Conservation (phyloP, 2,888 invertebrate species). For the Aphrophora alni region DNA sequence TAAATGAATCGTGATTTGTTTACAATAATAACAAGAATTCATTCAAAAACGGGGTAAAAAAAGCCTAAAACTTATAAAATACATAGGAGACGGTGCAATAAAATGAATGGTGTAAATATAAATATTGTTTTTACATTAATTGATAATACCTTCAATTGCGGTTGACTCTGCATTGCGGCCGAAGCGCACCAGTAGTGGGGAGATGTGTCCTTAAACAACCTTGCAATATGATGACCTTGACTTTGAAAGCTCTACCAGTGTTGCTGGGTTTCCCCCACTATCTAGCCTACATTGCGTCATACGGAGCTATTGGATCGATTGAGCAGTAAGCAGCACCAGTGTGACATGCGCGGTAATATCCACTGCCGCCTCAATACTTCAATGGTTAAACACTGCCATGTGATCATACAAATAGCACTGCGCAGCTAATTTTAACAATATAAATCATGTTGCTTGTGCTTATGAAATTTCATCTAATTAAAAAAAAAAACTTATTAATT, state of each 20-base stretch:
- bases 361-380: background rate
- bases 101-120: too few species aligned
- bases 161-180: background rate
- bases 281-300: slow-evolving; percentile 42
- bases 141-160: background rate
- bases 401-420: too few species aligned
- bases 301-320: slow-evolving; percentile 41
- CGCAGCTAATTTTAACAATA: too few species aligned
- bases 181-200: background rate
- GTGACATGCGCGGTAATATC: background rate
- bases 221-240: slow-evolving; percentile 45
- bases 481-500: too few species aligned
- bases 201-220: slow-evolving; percentile 41
- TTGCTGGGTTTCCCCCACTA: slow-evolving; percentile 40
- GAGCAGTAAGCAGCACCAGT: slow-evolving; percentile 25
- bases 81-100: too few species aligned
- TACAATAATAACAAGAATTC: too few species aligned
- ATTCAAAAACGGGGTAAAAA: too few species aligned
- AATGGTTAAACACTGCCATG: too few species aligned
- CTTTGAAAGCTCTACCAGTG: slow-evolving; percentile 50
- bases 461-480: too few species aligned
- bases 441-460: too few species aligned
- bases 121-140: background rate
- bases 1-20: too few species aligned
- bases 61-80: too few species aligned